These are phyloP conservation scores for Dicrurus megarhynchus DNA, from an alignment of 2,113 vertebrate genomes.

Conservation along the genomic window DNA sequence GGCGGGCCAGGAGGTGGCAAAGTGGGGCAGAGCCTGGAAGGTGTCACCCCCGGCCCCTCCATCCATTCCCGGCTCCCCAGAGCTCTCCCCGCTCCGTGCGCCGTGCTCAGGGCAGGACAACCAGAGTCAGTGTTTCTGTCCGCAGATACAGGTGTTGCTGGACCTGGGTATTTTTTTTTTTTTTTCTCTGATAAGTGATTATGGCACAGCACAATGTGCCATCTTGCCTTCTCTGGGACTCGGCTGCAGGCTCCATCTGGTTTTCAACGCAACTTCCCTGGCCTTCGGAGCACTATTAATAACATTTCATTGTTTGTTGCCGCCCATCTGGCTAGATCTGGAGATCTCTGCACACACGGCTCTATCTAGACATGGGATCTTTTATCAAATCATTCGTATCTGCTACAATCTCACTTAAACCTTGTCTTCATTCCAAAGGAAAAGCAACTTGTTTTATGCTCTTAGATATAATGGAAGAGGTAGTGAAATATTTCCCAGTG, in stretches of 20 bases:
- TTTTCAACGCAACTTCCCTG: not conserved
- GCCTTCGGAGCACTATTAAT: not conserved
- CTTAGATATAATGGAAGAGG: not conserved
- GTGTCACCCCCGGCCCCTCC: fast-evolving
- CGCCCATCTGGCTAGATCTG: fast-evolving
- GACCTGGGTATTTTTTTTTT: fast-evolving
- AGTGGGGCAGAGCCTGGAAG: not conserved
- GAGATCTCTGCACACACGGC: not conserved
- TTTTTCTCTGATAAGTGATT: not conserved
- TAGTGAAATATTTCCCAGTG: fast-evolving
- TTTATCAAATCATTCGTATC: not conserved
- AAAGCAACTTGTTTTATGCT: not conserved
- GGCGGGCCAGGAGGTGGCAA: not conserved
- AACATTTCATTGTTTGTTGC: not conserved
- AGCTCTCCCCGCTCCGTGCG: fast-evolving
- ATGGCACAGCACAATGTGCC: fast-evolving
- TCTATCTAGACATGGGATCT: not conserved
- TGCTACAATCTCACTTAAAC: not conserved
- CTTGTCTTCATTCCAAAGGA: not conserved
- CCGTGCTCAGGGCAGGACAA: fast-evolving
- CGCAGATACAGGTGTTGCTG: fast-evolving
- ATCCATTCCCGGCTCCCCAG: fast-evolving
- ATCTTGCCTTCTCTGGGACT: not conserved
- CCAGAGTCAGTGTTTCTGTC: fast-evolving
- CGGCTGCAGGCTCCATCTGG: fast-evolving